Conservation (phyloP, 2,797 vertebrate species). For the Ciconia nigra region DNA sequence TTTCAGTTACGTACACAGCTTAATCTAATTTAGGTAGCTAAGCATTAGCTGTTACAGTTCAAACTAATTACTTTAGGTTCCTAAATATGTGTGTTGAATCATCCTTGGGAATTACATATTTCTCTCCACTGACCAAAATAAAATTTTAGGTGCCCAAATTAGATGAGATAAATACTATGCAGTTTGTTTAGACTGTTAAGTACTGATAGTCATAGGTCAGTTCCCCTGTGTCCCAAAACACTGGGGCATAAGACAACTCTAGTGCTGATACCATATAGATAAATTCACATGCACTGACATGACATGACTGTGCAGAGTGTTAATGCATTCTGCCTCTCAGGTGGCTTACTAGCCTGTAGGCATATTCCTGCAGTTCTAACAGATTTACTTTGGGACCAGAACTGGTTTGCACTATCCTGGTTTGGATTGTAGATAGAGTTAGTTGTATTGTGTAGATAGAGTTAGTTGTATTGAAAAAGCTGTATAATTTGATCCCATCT, state of each 20-base stretch:
- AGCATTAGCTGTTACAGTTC: not conserved
- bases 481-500: not conserved
- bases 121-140: not conserved
- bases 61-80: conserved; percentile 20
- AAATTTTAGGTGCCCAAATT: not conserved
- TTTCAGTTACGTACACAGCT: not conserved
- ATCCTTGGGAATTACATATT: not conserved
- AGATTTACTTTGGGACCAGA: not conserved
- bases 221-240: not conserved
- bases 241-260: not conserved
- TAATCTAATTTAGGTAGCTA: conserved; percentile 32
- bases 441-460: not conserved
- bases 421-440: not conserved
- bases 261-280: not conserved
- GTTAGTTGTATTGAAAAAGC: not conserved
- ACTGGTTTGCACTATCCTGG: not conserved
- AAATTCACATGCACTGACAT: not conserved
- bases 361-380: not conserved
- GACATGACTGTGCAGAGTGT: not conserved
- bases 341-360: not conserved
- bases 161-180: not conserved
- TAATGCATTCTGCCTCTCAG: not conserved
- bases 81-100: not conserved
- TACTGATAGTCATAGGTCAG: not conserved
- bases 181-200: not conserved